Evolutionary conservation across 2,113 vertebrate species (phyloP), one percentile per base, ranked within the genome.

Genomic region (Aphelocoma coerulescens): DNA sequence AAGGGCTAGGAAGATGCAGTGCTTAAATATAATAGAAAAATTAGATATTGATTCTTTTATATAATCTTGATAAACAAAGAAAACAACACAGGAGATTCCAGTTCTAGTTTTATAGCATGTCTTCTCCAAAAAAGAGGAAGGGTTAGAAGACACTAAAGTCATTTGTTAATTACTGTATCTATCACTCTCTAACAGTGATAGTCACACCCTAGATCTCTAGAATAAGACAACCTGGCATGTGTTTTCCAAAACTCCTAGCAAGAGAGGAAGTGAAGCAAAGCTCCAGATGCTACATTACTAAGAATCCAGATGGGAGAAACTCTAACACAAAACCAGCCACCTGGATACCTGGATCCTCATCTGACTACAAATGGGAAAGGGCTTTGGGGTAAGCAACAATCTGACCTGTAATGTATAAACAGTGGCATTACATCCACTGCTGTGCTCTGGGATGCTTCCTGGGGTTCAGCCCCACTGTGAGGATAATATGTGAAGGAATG

Each of bases 11-110:
- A 96, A 93, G 85, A 97, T 96, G 93, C 95, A 96, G 92, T 88
- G 74, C 84, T 93, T 91, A 98, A 97, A 93, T 95, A 86, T 94
- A 97, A 97, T 90, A 93, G 91, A 98, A 98, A 97, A 97, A 96
- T 84, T 93, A 93, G 83, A 83, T 89, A 97, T 97, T 52, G 57
- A 93, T 97, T 97, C 92, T 88, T 92, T 94, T 94, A 85, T 89
- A 88, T 93, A 85, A 96, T 91, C 94, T 94, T 86, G 69, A 85
- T 89, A 96, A 97, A 93, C 89, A 92, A 89, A 96, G 96, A 86
- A 97, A 97, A 96, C 89, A 90, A 80, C 88, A 81, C 46, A 59
- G 63, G 91, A 85, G 78, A 98, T 96, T 93, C 93, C 93, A 91
- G 88, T 93, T 95, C 81, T 92, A 62, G 54, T 95, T 94, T 94